Evolutionary conservation across 1,140 invertebrate species (phyloP), one percentile per base, ranked within the genome.

Genomic region (Phthorimaea operculella): DNA sequence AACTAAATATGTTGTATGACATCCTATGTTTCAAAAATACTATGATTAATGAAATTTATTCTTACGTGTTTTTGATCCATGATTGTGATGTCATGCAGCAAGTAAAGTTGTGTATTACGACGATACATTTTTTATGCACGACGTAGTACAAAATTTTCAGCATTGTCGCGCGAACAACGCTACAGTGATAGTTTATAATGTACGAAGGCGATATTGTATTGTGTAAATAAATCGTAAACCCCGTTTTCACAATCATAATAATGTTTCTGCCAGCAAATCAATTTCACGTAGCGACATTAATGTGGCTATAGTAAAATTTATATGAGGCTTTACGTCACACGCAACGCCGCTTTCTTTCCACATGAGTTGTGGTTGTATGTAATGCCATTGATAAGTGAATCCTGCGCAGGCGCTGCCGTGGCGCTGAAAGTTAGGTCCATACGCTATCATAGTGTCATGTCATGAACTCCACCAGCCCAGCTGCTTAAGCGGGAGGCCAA

Each of bases 141-240:
- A 4, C 21, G 21, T 4, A 28, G 21, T 62, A 48, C 54, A 56
- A 49, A 42, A 66, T 67, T 66, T 63, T 66, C 62, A 56, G 58
- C 59, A 64, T 57, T 42, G 52, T 62, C 54, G 64, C 52, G 62
- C 60, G 53, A 64, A 64, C 60, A 71, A 57, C 60, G 62, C 60
- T 68, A 67, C 63, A 71, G 61, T 76, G 78, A 82, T 73, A 79
- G 73, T 77, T 75, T 72, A 70, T 73, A 74, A 73, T 79, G 72
- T 74, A 76, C 68, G 45, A 70, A 78, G 66, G 74, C 70, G 73
- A 77, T 80, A 79, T 79, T 61, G 76, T 77, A 70, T 74, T 80
- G 79, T 79, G 77, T 77, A 82, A 85, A 85, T 85, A 85, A 83
- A 83, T 76, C 79, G 82, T 85, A 85, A 85, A 85, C 82, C 82